These are phyloP conservation scores for Hybognathus amarus DNA, from an alignment of 2,797 vertebrate genomes.

Conservation along the genomic window DNA sequence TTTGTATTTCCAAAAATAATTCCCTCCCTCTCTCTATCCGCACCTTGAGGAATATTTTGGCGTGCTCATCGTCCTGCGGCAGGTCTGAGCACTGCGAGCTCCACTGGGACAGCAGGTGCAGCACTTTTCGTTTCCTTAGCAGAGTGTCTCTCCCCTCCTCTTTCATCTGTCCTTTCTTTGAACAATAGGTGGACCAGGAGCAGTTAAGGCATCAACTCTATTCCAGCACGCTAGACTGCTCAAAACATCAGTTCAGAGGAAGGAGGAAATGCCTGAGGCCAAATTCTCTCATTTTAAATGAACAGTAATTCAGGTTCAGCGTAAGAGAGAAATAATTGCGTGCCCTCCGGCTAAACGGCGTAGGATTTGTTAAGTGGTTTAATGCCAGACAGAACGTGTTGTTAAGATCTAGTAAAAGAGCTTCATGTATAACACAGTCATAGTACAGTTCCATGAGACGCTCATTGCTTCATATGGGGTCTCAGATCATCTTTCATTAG, in stretches of 20 bases:
- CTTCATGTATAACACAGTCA: conserved; percentile 2
- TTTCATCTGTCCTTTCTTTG: conserved; percentile 85
- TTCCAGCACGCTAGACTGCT: background rate
- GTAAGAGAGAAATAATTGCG: conserved; percentile 18
- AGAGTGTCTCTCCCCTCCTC: conserved; percentile 86
- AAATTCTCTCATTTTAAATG: conserved; percentile 20
- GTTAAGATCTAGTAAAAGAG: background rate
- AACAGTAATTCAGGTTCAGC: background rate
- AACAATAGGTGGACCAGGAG: conserved; percentile 85
- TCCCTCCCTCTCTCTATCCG: conserved; percentile 37
- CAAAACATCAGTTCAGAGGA: conserved; percentile 12
- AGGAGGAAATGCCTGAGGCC: conserved; percentile 26
- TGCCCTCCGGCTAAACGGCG: conserved; percentile 13
- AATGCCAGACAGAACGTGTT: background rate
- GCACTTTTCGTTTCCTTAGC: conserved; percentile 91
- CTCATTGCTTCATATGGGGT: background rate
- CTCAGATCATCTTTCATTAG: conserved; percentile 1
- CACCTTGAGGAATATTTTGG: conserved; percentile 96
- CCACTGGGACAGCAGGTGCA: conserved; percentile 94
- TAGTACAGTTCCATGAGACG: background rate
- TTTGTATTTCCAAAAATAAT: conserved; percentile 31
- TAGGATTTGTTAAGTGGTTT: conserved; percentile 33
- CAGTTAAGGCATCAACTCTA: conserved; percentile 72
- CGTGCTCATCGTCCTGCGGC: conserved; percentile 90
- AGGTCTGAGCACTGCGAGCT: conserved; percentile 87